phyloP scores from a whole-genome alignment of 2,888 invertebrate species.

The Nephrotoma appendiculata region DNA sequence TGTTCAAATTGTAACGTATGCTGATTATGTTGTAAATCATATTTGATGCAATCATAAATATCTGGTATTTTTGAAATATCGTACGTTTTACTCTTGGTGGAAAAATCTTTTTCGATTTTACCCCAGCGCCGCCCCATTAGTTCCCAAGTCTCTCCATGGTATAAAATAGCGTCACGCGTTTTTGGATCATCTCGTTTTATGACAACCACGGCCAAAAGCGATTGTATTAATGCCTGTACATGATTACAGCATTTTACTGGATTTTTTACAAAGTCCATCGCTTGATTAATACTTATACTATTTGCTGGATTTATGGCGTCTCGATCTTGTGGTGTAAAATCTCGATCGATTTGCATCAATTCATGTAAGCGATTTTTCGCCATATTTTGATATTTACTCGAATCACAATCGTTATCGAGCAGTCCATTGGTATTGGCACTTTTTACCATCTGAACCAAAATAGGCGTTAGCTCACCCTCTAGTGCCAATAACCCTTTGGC shows the following conservation, averaged over 20 bases:
- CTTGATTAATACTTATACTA: conserved; percentile 81
- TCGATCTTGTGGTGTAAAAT: conserved; percentile 72
- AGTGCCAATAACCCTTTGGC: conserved; percentile 94
- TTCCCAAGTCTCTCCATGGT: conserved; percentile 99
- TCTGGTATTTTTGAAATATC: conserved; percentile 99
- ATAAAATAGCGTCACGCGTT: conserved; percentile 85
- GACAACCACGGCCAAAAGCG: conserved; percentile 71
- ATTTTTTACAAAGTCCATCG: conserved; percentile 90
- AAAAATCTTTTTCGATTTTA: conserved; percentile 96
- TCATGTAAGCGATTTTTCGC: conserved; percentile 92
- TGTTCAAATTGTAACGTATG: conserved; percentile 85
- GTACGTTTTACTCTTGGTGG: conserved; percentile 78
- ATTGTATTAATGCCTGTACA: conserved; percentile 75
- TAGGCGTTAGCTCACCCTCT: conserved; percentile 97
- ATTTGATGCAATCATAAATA: conserved; percentile 99
- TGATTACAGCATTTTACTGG: conserved; percentile 86
- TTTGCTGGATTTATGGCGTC: conserved; percentile 82
- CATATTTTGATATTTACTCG: conserved; percentile 87
- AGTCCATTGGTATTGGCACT: conserved; percentile 98
- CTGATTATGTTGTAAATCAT: conserved; percentile 95
- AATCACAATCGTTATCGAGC: conserved; percentile 95
- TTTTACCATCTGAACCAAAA: conserved; percentile 99
- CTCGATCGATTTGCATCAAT: conserved; percentile 77
- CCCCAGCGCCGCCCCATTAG: conserved; percentile 95
- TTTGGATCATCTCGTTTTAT: conserved; percentile 77